A percentile compares a stretch with the other conserved stretches of the same genome.
Conservation (phyloP, 2,888 invertebrate species). For the Lydus trimaculatus region DNA sequence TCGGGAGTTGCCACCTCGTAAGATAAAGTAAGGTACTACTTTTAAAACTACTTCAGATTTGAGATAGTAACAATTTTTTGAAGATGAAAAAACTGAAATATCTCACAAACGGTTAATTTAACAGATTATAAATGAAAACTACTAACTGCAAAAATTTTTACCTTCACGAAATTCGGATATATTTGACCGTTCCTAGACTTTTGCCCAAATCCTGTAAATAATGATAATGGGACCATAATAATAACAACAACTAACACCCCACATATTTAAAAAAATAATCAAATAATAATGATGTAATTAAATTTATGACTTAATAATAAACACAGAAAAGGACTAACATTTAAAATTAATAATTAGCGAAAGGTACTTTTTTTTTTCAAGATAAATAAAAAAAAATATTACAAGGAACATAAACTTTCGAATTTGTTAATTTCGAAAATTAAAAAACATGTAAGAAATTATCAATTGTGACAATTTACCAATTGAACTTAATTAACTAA, state of each 20-base stretch:
- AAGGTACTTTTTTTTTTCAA: background rate
- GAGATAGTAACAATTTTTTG: too few relatives aligned
- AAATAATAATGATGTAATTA: background rate
- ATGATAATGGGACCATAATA: background rate
- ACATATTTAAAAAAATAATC: background rate
- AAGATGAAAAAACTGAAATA: too few relatives aligned
- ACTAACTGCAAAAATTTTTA: too few relatives aligned
- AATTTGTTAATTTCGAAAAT: background rate
- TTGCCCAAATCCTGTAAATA: too few relatives aligned
- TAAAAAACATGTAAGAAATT: background rate
- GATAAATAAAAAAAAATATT: background rate
- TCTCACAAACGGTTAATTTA: too few relatives aligned
- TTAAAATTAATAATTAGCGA: background rate
- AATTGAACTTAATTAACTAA: background rate
- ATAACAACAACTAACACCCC: background rate
- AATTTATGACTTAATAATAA: background rate
- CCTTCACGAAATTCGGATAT: too few relatives aligned
- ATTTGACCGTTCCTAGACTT: too few relatives aligned
- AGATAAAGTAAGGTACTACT: too few relatives aligned
- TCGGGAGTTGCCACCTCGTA: too few relatives aligned
- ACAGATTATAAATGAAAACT: too few relatives aligned
- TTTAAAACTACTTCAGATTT: too few relatives aligned
- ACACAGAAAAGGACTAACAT: slow-evolving; percentile 1
- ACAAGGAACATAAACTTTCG: slow-evolving; percentile 5
- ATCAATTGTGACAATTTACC: background rate